Evolutionary conservation across 2,888 invertebrate species (phyloP).

Genomic region (Lepas anatifera): DNA sequence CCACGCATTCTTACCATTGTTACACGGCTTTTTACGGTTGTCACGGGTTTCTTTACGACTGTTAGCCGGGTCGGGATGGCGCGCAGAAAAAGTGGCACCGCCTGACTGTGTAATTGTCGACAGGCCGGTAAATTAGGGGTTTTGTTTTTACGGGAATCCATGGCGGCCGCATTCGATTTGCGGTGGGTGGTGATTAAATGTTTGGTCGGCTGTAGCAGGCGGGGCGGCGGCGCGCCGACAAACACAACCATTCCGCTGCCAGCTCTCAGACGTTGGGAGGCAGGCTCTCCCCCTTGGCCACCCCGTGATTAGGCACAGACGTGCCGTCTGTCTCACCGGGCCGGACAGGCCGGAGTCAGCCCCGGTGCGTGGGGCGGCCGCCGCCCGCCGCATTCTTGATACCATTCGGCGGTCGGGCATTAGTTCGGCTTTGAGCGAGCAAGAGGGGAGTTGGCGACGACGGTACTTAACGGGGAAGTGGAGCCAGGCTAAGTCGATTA

Average conservation of each 20-base stretch:
- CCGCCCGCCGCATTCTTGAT: not conserved
- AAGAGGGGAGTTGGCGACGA: not conserved
- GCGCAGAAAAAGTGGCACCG: conserved; percentile 8
- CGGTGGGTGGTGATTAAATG: conserved; percentile 5
- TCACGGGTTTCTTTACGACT: conserved; percentile 12
- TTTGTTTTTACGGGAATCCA: conserved; percentile 12
- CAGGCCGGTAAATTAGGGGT: not conserved
- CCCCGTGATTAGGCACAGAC: not conserved
- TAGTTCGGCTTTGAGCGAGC: not conserved
- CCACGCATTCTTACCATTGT: conserved; percentile 11
- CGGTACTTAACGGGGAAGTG: not conserved
- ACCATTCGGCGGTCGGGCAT: not conserved
- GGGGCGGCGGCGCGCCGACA: not conserved
- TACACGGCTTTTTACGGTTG: conserved; percentile 11
- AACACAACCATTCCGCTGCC: not conserved
- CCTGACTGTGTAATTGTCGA: not conserved
- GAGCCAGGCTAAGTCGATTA: not conserved
- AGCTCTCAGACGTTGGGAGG: not conserved
- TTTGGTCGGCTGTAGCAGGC: conserved; percentile 3
- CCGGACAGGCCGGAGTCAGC: too few relatives aligned
- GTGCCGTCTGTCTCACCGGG: not conserved
- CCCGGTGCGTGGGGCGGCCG: too few relatives aligned
- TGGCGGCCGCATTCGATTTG: not conserved
- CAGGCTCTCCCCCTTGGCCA: not conserved
- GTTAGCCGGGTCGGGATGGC: not conserved